Conservation (phyloP, 2,888 invertebrate genomes). For the Octodonta nipae region DNA sequence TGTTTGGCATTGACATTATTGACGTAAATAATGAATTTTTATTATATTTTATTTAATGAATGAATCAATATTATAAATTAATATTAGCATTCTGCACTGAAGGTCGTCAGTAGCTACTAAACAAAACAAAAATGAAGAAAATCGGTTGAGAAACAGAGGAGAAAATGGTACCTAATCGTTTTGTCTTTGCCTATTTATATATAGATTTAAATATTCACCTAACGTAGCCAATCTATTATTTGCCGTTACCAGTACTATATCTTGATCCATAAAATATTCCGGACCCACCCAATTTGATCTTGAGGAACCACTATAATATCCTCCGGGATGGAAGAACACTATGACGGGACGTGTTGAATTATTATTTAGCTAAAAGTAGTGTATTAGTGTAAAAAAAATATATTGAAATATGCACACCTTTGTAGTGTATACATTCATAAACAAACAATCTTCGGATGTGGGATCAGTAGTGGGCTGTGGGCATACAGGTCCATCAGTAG, state of each 20-base stretch:
- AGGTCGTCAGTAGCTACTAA: too few species aligned
- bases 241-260: conserved; percentile 50
- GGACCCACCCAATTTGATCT: conserved; percentile 45
- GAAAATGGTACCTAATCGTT: too few species aligned
- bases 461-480: conserved; percentile 27
- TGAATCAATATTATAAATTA: too few species aligned
- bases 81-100: too few species aligned
- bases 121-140: too few species aligned
- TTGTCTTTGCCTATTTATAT: too few species aligned
- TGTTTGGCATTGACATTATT: too few species aligned
- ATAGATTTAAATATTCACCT: too few species aligned
- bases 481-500: conserved; percentile 29
- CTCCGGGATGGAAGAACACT: conserved; percentile 55
- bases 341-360: conserved; percentile 44
- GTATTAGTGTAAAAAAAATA: too few species aligned
- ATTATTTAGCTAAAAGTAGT: conserved; percentile 24
- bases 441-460: conserved; percentile 49
- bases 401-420: conserved; percentile 33
- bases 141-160: too few species aligned
- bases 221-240: conserved; percentile 50
- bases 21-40: too few species aligned
- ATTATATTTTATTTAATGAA: too few species aligned
- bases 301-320: conserved; percentile 46
- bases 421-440: conserved; percentile 47
- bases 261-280: conserved; percentile 49